Evolutionary conservation across 2,797 vertebrate genomes (phyloP), one percentile per base, ranked within the genome.

Genomic region (Thalassophryne amazonica): DNA sequence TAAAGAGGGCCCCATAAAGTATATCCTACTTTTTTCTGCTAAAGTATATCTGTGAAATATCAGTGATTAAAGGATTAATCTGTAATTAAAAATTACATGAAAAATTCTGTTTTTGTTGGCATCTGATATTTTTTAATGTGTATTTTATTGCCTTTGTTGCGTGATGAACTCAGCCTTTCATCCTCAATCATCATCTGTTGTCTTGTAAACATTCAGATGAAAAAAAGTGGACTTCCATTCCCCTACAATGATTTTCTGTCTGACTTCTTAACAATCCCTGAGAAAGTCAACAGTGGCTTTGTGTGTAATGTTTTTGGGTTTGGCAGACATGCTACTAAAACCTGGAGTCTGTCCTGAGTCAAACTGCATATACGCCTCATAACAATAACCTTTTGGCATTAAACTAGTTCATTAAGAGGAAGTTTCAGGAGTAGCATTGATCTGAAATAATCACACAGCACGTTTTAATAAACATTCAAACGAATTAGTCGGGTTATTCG

Each of bases 221-320:
- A n/a, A n/a, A n/a, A n/a, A n/a, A n/a, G n/a, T n/a, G n/a, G n/a
- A 34, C 50, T 39, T 58, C 39, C 38, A 27, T 16, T 41, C 34
- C 33, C 46, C 56, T 48, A 36, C 13, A 35, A 45, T 7, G 48
- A 46, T 59, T 1, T 37, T 7, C 1, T 5, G 3, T 6, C 49
- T 14, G 3, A 49, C 33, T 28, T 1, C 11, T 10, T 6, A 0
- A 2, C 6, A 16, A 25, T 3, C 19, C 27, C 19, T 4, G 7
- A 10, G 31, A 29, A 48, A 9, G 31, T 10, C 12, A 20, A 13
- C 15, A 12, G 5, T 31, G 27, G 10, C 11, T 33, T 37, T 27
- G 5, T 1, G 3, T n/a, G 10, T 23, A 3, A 4, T 12, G 2
- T n/a, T 1, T 36, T 2, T 25, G 15, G 5, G 24, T 3, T n/a